These are phyloP conservation scores for Hylaeus anthracinus DNA, from an alignment of 1,140 invertebrate species.

Conservation along the genomic window DNA sequence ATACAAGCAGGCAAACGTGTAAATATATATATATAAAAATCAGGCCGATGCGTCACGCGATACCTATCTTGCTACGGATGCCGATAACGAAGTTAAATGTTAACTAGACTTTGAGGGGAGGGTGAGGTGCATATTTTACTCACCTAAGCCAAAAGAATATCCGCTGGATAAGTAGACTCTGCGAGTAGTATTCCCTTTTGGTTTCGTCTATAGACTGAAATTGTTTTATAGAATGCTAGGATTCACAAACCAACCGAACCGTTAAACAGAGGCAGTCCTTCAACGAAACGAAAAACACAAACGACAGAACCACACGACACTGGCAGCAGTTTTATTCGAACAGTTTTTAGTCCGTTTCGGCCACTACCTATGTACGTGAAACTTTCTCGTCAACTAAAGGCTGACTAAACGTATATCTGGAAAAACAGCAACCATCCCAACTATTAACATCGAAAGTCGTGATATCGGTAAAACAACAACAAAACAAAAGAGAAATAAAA, in stretches of 20 bases:
- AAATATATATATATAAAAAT: constrained; percentile 22
- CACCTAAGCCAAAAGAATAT: constrained; percentile 79
- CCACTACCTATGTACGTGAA: constrained; percentile 58
- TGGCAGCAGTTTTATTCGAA: constrained; percentile 72
- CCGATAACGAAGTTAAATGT: constrained; percentile 51
- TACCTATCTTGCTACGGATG: constrained; percentile 52
- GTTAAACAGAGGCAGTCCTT: constrained; percentile 58
- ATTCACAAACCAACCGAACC: constrained; percentile 78
- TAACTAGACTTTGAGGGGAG: constrained; percentile 44
- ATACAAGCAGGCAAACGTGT: constrained; percentile 48
- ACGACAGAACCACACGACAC: constrained; percentile 69
- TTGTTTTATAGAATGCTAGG: constrained; percentile 77
- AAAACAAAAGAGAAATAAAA: too few species aligned
- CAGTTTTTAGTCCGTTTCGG: constrained; percentile 73
- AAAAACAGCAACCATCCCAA: constrained; percentile 80
- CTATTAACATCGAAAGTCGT: constrained; percentile 71
- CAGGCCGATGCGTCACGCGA: constrained; percentile 17
- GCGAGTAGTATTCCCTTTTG: constrained; percentile 74
- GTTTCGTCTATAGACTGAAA: constrained; percentile 77
- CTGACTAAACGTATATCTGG: constrained; percentile 81
- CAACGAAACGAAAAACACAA: constrained; percentile 67
- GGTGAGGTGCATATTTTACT: constrained; percentile 76
- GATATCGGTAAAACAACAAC: constrained; percentile 29
- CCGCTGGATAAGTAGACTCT: constrained; percentile 77
- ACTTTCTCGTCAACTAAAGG: constrained; percentile 64